Evolutionary conservation across 1,140 invertebrate genomes (phyloP), one percentile per base, ranked within the genome.

Genomic region (Coptotermes formosanus): DNA sequence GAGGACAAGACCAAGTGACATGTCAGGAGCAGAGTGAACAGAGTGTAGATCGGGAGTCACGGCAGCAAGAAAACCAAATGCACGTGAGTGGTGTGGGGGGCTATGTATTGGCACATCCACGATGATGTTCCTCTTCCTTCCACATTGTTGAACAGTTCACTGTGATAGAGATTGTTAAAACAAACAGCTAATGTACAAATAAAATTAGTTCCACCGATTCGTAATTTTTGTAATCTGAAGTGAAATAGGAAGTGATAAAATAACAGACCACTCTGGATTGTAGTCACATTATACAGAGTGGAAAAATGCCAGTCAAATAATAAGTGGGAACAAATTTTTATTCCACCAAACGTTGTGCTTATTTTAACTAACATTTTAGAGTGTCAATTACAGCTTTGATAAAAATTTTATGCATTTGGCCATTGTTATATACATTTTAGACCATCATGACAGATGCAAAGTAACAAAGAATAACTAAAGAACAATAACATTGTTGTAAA

Each of bases 401-500:
- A 75, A 0, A 75, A 75, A 75, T 75, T 75, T n/a, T 75, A 75
- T 75, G 64, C 25, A 75, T 75, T 75, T 75, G 64, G n/a, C n/a
- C 64, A 30, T 75, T 75, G 64, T 30, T 75, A 75, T n/a, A 25
- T 75, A 75, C 14, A 75, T 30, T 75, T 30, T 30, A 6, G 64
- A 75, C n/a, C 0, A 1, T n/a, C 59, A 30, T 75, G 64, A 30
- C 64, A 75, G n/a, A 75, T 75, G n/a, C n/a, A 75, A 21, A 30
- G 64, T 75, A 30, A 30, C 64, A 75, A 75, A 30, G 9, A 75
- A 12, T 75, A 75, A 75, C 6, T 9, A 30, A 4, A 75, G 25
- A 75, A 30, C n/a, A 55, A 16, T 75, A 30, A 75, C 8, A 11
- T 75, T 75, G 14, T 30, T 75, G 64, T 75, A 30, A 75, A 19